Percentiles rank a stretch among this genome's conserved stretches.
phyloP scores from a whole-genome alignment of 2,797 vertebrate genomes.

The Eulemur mongoz region DNA sequence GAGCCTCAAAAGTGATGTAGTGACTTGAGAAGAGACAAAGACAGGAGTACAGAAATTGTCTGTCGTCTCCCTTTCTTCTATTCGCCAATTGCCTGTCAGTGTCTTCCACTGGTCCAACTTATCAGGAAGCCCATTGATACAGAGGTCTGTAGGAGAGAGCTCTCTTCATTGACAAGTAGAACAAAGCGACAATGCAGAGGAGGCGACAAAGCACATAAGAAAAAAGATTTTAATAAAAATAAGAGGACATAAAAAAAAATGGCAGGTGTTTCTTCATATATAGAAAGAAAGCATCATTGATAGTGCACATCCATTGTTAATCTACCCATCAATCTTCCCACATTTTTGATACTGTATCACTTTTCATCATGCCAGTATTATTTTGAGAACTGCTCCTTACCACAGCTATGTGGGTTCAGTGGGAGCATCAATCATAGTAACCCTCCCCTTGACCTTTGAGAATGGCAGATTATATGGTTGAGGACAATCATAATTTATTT shows the following conservation, averaged over 20 bases:
- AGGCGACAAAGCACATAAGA: background rate
- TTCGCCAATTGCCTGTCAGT: rapidly evolving
- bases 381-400: background rate
- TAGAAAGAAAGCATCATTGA: background rate
- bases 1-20: too few species aligned
- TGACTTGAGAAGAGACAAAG: rapidly evolving
- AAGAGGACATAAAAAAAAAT: background rate
- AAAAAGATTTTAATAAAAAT: background rate
- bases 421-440: background rate
- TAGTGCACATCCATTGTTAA: background rate
- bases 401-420: background rate
- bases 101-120: background rate
- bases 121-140: background rate
- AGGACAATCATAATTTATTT: background rate
- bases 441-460: background rate
- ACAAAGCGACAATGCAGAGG: background rate
- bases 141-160: background rate
- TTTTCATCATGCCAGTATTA: background rate
- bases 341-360: background rate
- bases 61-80: background rate
- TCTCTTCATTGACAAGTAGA: too few species aligned
- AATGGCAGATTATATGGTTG: background rate
- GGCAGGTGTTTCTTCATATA: background rate
- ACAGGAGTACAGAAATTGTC: background rate
- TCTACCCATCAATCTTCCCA: background rate